Evolutionary conservation across 2,113 vertebrate species (phyloP).

Genomic region (Numenius arquata): DNA sequence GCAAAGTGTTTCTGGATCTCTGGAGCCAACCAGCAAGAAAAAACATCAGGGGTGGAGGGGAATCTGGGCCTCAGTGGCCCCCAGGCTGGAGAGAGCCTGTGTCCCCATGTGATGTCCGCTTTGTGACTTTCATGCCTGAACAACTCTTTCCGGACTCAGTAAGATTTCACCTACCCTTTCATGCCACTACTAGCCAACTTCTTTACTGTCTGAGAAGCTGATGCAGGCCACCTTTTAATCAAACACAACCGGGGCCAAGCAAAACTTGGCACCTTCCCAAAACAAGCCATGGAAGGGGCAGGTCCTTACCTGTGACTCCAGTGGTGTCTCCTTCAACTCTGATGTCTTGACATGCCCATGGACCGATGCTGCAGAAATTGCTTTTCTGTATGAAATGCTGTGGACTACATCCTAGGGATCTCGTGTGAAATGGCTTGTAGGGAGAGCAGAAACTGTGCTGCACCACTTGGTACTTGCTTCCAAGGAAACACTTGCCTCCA

Average conservation of each 20-base stretch:
- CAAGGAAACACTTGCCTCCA: background rate
- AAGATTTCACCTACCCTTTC: background rate
- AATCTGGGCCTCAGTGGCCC: background rate
- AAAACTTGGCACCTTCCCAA: background rate
- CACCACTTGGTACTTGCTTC: background rate
- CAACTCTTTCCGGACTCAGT: background rate
- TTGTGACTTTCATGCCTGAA: background rate
- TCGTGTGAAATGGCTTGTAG: background rate
- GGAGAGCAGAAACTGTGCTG: background rate
- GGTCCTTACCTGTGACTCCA: background rate
- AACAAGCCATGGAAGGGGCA: background rate
- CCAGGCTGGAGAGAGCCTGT: background rate
- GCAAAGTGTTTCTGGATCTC: background rate
- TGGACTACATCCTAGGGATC: background rate
- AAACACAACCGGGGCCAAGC: background rate
- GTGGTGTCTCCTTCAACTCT: background rate
- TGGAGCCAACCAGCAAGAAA: background rate
- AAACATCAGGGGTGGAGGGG: background rate
- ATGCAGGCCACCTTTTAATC: background rate
- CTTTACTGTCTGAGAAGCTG: background rate
- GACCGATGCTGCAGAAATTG: background rate
- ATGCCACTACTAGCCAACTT: background rate
- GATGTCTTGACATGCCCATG: background rate
- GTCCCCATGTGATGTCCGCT: background rate
- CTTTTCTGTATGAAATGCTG: background rate